Evolutionary conservation across 2,797 vertebrate species (phyloP).

Genomic region (Ptychobarbus kaznakovi): DNA sequence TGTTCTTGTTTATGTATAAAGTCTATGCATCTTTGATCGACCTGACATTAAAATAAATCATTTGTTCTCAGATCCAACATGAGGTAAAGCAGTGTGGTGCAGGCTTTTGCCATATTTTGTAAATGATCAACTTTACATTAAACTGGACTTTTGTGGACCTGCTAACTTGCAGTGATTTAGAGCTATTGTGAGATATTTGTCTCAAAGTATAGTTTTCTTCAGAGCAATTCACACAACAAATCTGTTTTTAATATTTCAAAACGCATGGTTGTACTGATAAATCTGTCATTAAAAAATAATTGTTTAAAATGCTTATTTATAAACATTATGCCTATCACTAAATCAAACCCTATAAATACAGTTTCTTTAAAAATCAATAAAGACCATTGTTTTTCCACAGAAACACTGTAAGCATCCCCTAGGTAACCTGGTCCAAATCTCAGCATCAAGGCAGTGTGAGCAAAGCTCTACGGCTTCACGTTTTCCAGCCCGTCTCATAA

Average conservation of each 20-base stretch:
- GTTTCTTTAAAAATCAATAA: conserved; percentile 16
- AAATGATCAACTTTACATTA: not conserved
- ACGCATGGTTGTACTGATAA: not conserved
- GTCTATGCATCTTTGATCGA: not conserved
- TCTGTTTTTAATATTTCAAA: not conserved
- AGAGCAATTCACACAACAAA: not conserved
- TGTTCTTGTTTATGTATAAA: not conserved
- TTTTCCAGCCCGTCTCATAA: conserved; percentile 3
- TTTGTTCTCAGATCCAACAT: not conserved
- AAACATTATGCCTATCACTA: not conserved
- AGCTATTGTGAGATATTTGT: not conserved
- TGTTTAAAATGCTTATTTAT: not conserved
- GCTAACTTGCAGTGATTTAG: too few relatives aligned
- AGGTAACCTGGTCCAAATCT: conserved; percentile 14
- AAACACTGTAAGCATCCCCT: not conserved
- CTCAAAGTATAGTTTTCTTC: too few relatives aligned
- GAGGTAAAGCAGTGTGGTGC: not conserved
- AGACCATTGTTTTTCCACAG: not conserved
- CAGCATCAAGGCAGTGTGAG: not conserved
- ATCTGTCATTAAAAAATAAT: not conserved
- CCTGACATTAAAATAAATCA: not conserved
- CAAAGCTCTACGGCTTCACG: conserved; percentile 9
- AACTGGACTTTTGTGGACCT: not conserved
- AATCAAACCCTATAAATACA: not conserved
- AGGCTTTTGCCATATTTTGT: not conserved